Percentiles rank a stretch among this genome's conserved stretches.
Conservation (phyloP, 1,140 invertebrate genomes). For the Pseudomyrmex sp. region DNA sequence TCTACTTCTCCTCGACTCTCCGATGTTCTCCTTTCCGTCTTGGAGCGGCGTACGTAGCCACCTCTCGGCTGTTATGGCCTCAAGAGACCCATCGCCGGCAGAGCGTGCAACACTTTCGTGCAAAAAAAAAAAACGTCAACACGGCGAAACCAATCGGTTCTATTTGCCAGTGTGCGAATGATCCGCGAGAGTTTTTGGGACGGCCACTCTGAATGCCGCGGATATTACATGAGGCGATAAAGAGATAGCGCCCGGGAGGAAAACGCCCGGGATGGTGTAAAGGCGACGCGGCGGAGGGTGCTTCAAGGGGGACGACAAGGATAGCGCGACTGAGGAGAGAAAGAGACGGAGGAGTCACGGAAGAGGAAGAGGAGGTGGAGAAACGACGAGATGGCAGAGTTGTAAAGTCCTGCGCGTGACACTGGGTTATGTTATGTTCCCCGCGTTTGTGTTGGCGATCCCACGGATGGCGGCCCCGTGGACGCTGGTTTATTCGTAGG, state of each 20-base stretch:
- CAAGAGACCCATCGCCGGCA: not conserved
- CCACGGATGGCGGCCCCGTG: slow-evolving; percentile 60
- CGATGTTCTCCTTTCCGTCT: slow-evolving; percentile 57
- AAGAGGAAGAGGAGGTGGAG: slow-evolving; percentile 67
- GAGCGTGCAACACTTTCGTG: not conserved
- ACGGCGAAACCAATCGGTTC: slow-evolving; percentile 6
- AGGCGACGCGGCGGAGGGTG: slow-evolving; percentile 46
- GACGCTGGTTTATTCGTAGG: slow-evolving; percentile 77
- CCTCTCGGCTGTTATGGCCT: slow-evolving; percentile 22
- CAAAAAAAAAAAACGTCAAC: slow-evolving; percentile 2
- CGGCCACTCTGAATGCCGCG: slow-evolving; percentile 30
- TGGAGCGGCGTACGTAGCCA: slow-evolving; percentile 6
- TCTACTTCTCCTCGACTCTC: not conserved
- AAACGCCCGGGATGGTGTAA: slow-evolving; percentile 50
- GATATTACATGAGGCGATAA: slow-evolving; percentile 64
- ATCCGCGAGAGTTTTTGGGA: slow-evolving; percentile 21
- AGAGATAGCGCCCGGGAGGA: slow-evolving; percentile 66
- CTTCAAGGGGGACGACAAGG: slow-evolving; percentile 33
- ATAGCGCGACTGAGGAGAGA: slow-evolving; percentile 16
- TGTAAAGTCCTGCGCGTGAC: slow-evolving; percentile 85
- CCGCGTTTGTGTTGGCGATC: slow-evolving; percentile 75
- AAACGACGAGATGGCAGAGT: slow-evolving; percentile 83
- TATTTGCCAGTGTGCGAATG: not conserved
- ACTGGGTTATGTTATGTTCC: slow-evolving; percentile 83
- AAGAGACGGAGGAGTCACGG: slow-evolving; percentile 60